Evolutionary conservation across 2,888 invertebrate genomes (phyloP), one percentile per base, ranked within the genome.

Genomic region (Cyclophora punctaria): DNA sequence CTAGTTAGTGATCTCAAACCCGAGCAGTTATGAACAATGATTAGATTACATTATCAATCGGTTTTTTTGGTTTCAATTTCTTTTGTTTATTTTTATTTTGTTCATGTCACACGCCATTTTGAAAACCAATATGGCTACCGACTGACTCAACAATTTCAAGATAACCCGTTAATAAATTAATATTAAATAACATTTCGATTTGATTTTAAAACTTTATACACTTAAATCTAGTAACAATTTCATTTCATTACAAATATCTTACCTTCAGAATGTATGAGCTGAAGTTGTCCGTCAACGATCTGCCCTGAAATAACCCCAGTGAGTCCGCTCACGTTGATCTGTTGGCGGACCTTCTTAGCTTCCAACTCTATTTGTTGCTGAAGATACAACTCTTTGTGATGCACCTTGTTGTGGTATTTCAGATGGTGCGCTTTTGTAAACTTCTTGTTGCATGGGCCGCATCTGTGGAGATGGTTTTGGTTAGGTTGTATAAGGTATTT

Each of bases 351-450:
- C 71, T 83, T 86, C 75, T 85, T 87, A 4, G 86, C 85, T 46
- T 89, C 87, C 1, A 75, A 75, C 48, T 88, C 85, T 45, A 88
- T 48, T 58, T 89, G 85, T 62, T 86, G 85, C 45, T 89, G 86
- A 1, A 82, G 57, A 66, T 89, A 89, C 2, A 89, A 50, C 20
- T 89, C 89, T 59, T 89, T 89, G 66, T 89, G 89, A 57, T 89
- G 89, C n/a, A 89, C 87, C 64, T 89, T 89, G 71, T 89, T 89
- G 71, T 89, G 89, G 71, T 89, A 89, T 50, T 89, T 89, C 34
- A 89, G 70, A 50, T 89, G 89, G 62, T 89, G 89, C 0, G 89
- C 87, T 52, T 89, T 89, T 0, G 89, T 89, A 73, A 89, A 89
- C 64, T 88, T 87, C 73, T 88, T 89, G 73, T 87, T 89, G 72